Evolutionary conservation across 1,140 invertebrate genomes (phyloP).

Genomic region (Zaprionus ghesquierei): DNA sequence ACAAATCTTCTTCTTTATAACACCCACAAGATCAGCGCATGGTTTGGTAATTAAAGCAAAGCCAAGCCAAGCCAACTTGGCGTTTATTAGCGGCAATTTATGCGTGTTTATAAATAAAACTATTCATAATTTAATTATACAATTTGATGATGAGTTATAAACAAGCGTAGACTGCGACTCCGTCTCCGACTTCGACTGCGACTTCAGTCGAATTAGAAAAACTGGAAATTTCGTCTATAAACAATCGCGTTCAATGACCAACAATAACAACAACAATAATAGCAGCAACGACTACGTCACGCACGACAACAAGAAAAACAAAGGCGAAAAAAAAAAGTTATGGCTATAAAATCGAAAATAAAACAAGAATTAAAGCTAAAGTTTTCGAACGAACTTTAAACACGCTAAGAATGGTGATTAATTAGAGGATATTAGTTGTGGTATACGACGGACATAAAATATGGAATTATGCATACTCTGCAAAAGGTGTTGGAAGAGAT

Average conservation of each 20-base stretch:
- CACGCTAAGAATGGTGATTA: not conserved
- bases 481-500: not conserved
- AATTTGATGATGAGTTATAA: constrained; percentile 39
- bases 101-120: constrained; percentile 40
- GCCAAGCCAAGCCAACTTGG: no score
- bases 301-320: constrained; percentile 32
- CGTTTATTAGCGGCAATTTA: constrained; percentile 33
- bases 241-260: constrained; percentile 75
- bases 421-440: not conserved
- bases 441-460: not conserved
- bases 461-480: not conserved
- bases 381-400: not conserved
- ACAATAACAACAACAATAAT: constrained; percentile 27
- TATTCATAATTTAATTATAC: constrained; percentile 44
- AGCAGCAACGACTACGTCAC: constrained; percentile 47
- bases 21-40: constrained; percentile 31
- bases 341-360: constrained; percentile 35
- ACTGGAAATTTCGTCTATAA: constrained; percentile 49
- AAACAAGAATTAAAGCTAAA: constrained; percentile 27
- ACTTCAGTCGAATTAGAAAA: constrained; percentile 25
- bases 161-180: not conserved
- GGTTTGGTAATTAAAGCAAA: constrained; percentile 34
- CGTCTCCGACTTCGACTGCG: no score
- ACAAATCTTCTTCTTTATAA: not conserved
- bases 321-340: constrained; percentile 29